Base-by-base conservation (phyloP, 2,797 vertebrate genomes). In the Peromyscus melanophrys region DNA sequence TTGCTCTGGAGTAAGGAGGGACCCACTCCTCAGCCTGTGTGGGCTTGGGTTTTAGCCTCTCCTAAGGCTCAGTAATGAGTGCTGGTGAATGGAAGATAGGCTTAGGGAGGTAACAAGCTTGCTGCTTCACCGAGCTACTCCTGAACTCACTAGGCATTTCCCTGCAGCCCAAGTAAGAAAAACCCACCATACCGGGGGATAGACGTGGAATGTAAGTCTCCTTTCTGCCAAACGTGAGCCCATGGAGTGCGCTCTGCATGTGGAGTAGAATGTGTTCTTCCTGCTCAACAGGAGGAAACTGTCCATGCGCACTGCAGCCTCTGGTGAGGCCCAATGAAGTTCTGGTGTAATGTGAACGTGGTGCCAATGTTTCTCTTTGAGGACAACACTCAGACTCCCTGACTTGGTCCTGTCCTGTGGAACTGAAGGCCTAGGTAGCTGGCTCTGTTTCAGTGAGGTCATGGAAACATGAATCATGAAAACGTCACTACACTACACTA, bases 171-270 rank as follows among this genome's bases (percentile, higher is more conserved):
- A 85, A 80, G 23, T 63, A 43, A 78, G 34, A 84, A 63, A 89
- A 90, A 23, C 34, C 67, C 40, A 23, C 73, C 59, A 14, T 5
- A 0, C 57, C 31, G 37, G 3, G 85, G 46, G 73, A 55, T 25
- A 11, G 0, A 59, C 55, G 75, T 78, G 67, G 8, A 91, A 71
- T 84, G 19, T 87, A 37, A 57, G 10, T 59, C 21, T 65, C 55
- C 55, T 76, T 85, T 61, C 21, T 93, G 77, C 82, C 89, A 83
- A 1, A 83, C 57, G 71, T 61, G 61, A 89, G 57, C 90, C 67
- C 29, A 59, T 21, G 0, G 83, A 78, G 59, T 11, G 4, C 25
- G 14, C 67, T 40, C 34, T 86, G 8, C 52, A 3, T 43, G 52
- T 59, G 29, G 19, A 12, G 12, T 3, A 34, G 55, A 52, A 19